Conservation (phyloP, 30 jellyfish, hydroid and myxozoan species). For the Hydractinia symbiolongicarpus region DNA sequence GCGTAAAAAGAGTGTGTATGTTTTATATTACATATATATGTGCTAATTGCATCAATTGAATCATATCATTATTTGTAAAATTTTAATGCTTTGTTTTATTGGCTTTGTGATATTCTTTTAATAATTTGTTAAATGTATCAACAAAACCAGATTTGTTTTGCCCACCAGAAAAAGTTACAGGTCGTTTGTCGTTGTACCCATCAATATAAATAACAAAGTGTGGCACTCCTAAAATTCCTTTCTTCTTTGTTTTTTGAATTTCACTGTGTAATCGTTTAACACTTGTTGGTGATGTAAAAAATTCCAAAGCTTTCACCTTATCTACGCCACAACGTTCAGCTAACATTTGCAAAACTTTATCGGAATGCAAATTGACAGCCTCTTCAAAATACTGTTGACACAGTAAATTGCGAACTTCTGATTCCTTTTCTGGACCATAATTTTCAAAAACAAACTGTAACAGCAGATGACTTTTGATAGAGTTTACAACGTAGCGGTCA, state of each 20-base stretch:
- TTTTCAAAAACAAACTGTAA: conserved; percentile 48
- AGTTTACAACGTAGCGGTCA: conserved; percentile 60
- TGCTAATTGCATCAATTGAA: too few species aligned
- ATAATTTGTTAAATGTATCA: conserved; percentile 37
- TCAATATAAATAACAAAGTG: conserved; percentile 50
- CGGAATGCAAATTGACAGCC: conserved; percentile 51
- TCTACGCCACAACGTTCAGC: conserved; percentile 49
- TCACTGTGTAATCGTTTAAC: conserved; percentile 36
- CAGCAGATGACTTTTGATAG: conserved; percentile 62
- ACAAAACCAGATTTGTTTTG: conserved; percentile 53
- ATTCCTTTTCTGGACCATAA: conserved; percentile 32
- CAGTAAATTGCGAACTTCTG: conserved; percentile 49
- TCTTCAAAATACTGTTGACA: conserved; percentile 67
- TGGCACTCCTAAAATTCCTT: conserved; percentile 82
- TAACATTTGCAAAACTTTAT: conserved; percentile 37
- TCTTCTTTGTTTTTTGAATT: conserved; percentile 30
- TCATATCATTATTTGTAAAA: neutral
- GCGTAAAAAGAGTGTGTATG: too few species aligned
- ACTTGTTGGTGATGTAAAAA: conserved; percentile 21
- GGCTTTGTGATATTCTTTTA: conserved; percentile 27
- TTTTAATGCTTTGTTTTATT: conserved; percentile 22
- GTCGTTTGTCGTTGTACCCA: conserved; percentile 53
- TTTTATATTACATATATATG: too few species aligned
- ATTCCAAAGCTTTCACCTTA: conserved; percentile 26
- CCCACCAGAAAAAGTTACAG: conserved; percentile 74